Base-by-base conservation (phyloP, 2,888 invertebrate species). In the Anagyrus pseudococci region DNA sequence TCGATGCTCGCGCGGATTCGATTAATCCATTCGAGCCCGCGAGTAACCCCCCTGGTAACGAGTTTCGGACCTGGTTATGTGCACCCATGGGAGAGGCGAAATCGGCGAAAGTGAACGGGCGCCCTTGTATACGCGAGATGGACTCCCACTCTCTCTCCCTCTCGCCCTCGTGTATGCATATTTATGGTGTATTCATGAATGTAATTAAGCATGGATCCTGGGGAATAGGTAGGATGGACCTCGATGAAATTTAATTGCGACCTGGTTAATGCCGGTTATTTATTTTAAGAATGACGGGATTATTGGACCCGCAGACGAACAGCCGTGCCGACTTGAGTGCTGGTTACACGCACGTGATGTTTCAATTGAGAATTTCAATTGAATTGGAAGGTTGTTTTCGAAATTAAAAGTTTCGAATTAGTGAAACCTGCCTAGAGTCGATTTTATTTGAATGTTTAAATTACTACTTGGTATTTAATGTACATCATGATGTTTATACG, bases 161-260 rank as follows among this genome's bases (percentile, higher is more conserved):
- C 10, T n/a, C 40, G 37, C 53, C 4, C 29, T 10, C 29, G 2
- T 13, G 37, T 47, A 60, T 65, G 52, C 58, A 62, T 65, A 65
- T 65, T 61, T 65, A 58, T 54, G 10, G 46, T 44, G 41, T 58
- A 58, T 58, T 61, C 44, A 55, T 65, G 58, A 65, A 61, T 62
- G 57, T 26, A 22, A 63, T 63, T 54, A 54, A 63, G 54, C n/a
- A n/a, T 37, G 57, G 47, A 47, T 26, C 10, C 19, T 37, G 13
- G 33, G 29, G 19, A n/a, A 33, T 10, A n/a, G 33, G 23, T 23
- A 8, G 29, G 37, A 25, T 13, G 46, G 17, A 23, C n/a, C 15
- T 6, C 6, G 48, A 23, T 20, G 15, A 40, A 54, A 58, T 62
- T 48, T 54, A 33, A 58, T 54, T 62, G 41, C 25, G 4, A 52